Conservation (phyloP, 2,888 invertebrate species). For the Parelbella ahira region DNA sequence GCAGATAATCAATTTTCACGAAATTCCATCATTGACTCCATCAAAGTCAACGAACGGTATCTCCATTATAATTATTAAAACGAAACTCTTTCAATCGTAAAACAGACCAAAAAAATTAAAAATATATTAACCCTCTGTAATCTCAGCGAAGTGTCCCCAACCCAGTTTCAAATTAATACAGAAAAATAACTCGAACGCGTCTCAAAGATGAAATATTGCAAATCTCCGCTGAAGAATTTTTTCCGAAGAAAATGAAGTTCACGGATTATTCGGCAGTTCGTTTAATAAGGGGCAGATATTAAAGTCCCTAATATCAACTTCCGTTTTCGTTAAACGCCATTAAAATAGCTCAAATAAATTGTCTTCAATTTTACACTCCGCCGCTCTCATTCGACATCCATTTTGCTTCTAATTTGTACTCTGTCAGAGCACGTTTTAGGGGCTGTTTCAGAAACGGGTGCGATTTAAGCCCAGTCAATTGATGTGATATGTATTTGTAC, state of each 20-base stretch:
- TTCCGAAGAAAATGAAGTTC: not conserved
- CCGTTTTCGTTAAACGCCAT: conserved; percentile 4
- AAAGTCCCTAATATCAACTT: conserved; percentile 4
- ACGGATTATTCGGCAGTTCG: not conserved
- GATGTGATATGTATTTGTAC: too few relatives aligned
- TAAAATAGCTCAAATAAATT: conserved; percentile 8
- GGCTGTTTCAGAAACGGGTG: too few relatives aligned
- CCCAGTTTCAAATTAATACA: conserved; percentile 7
- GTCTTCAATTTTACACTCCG: conserved; percentile 9
- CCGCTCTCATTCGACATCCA: not conserved
- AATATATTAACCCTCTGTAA: conserved; percentile 1
- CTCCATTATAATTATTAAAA: conserved; percentile 8
- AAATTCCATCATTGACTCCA: too few relatives aligned
- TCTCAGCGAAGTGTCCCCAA: not conserved
- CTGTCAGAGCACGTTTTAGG: too few relatives aligned
- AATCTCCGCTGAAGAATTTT: not conserved
- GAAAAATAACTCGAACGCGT: not conserved
- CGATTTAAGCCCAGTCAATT: too few relatives aligned
- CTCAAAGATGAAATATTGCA: conserved; percentile 7
- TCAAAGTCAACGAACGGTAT: not conserved
- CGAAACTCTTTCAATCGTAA: conserved; percentile 10
- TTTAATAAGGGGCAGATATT: conserved; percentile 7
- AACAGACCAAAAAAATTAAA: conserved; percentile 8
- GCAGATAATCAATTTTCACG: too few relatives aligned
- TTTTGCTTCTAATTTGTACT: conserved; percentile 1